A percentile compares a stretch with the other conserved stretches of the same genome.
Conservation (phyloP, 1,140 invertebrate species). For the Cydia fagiglandana region DNA sequence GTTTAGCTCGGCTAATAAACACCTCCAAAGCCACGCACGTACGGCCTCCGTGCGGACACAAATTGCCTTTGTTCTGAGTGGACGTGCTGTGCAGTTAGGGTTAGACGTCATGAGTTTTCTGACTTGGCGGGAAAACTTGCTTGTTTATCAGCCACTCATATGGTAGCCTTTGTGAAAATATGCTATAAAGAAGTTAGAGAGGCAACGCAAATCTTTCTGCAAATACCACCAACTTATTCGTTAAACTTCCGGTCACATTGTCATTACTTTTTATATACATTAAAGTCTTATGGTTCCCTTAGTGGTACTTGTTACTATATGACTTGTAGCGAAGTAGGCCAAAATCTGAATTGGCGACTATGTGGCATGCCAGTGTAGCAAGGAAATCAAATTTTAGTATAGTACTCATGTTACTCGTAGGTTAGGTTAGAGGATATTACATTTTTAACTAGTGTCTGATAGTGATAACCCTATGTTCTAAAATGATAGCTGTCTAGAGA, state of each 20-base stretch:
- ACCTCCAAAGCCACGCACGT: constrained; percentile 70
- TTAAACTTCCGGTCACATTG: too few species aligned
- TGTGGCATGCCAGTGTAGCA: too few species aligned
- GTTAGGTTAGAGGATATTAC: too few species aligned
- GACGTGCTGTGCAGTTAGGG: constrained; percentile 56
- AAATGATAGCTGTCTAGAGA: neutral
- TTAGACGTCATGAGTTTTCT: neutral
- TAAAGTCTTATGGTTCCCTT: too few species aligned
- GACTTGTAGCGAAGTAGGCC: too few species aligned
- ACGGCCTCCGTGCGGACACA: constrained; percentile 72
- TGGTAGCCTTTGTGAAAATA: constrained; percentile 32
- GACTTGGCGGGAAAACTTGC: neutral
- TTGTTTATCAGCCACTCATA: constrained; percentile 19
- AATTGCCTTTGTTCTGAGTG: constrained; percentile 73
- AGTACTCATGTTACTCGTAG: too few species aligned
- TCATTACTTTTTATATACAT: too few species aligned
- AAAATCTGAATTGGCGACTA: too few species aligned
- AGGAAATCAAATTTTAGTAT: too few species aligned
- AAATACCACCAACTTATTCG: neutral
- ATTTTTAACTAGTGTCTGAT: neutral
- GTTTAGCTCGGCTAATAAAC: constrained; percentile 61
- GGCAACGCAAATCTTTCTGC: constrained; percentile 54
- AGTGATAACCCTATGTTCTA: neutral
- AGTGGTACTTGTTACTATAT: too few species aligned
- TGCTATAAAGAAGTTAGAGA: too few species aligned